Conservation (phyloP, 2,888 invertebrate species). For the Drosophila cognata region DNA sequence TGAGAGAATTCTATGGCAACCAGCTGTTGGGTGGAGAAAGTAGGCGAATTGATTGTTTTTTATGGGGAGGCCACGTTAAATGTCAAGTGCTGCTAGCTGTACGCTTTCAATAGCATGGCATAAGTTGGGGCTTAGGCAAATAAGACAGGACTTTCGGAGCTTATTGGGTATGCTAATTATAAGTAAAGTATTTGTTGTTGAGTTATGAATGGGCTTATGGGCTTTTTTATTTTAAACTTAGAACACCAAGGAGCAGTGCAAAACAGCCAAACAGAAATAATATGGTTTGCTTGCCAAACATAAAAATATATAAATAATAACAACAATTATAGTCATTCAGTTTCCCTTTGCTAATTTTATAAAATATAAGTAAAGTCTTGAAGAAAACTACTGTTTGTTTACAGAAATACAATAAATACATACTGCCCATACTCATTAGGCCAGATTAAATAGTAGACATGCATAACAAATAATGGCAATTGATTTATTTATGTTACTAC, state of each 20-base stretch:
- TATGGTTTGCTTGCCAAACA: not conserved
- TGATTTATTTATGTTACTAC: not conserved
- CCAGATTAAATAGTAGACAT: not conserved
- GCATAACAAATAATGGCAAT: not conserved
- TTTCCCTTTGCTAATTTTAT: not conserved
- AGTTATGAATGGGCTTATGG: not conserved
- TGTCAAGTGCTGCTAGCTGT: conserved; percentile 25
- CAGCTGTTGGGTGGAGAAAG: not conserved
- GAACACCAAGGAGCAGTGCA: not conserved
- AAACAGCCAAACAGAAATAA: not conserved
- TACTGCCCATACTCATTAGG: not conserved
- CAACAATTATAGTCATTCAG: not conserved
- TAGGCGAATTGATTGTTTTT: conserved; percentile 43
- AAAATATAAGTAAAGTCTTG: not conserved
- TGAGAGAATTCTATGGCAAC: conserved; percentile 31
- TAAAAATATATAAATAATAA: not conserved
- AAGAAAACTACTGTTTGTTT: not conserved
- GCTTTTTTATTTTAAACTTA: not conserved
- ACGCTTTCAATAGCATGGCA: conserved; percentile 20
- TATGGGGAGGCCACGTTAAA: conserved; percentile 8
- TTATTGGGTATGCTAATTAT: not conserved
- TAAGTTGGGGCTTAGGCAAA: not conserved
- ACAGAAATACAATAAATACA: not conserved
- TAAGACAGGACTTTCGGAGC: not conserved
- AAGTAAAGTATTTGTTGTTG: not conserved